phyloP scores from a whole-genome alignment of 1,140 invertebrate genomes.

The Asobara japonica region DNA sequence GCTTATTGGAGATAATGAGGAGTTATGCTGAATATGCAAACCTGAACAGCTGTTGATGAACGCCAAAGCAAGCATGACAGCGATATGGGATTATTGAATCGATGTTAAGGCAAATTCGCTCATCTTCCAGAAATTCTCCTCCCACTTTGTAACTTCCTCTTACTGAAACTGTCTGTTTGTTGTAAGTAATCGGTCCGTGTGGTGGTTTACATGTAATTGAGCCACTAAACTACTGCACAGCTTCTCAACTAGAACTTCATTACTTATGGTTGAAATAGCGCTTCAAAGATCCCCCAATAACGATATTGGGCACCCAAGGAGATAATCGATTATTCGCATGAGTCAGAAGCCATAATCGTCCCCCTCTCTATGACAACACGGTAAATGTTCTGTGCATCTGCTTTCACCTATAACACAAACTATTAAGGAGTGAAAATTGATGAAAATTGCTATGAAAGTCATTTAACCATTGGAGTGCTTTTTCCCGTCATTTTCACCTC shows the following conservation, averaged over 20 bases:
- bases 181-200: not conserved
- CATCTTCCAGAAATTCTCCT: not conserved
- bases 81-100: not conserved
- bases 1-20: no score
- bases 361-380: not conserved
- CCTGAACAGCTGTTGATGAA: no score
- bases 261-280: not conserved
- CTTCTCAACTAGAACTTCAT: not conserved
- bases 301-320: not conserved
- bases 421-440: not conserved
- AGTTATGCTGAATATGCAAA: no score
- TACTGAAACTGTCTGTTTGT: not conserved
- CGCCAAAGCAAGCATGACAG: not conserved
- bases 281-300: not conserved
- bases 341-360: not conserved
- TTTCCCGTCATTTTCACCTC: not conserved
- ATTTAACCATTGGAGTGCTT: not conserved
- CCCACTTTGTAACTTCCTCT: not conserved
- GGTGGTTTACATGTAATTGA: not conserved
- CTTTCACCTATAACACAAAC: no score
- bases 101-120: not conserved
- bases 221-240: not conserved
- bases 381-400: no score
- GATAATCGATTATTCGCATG: constrained; percentile 8
- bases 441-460: not conserved